Evolutionary conservation across 2,797 vertebrate genomes (phyloP).

Genomic region (Enteromius fasciolatus): DNA sequence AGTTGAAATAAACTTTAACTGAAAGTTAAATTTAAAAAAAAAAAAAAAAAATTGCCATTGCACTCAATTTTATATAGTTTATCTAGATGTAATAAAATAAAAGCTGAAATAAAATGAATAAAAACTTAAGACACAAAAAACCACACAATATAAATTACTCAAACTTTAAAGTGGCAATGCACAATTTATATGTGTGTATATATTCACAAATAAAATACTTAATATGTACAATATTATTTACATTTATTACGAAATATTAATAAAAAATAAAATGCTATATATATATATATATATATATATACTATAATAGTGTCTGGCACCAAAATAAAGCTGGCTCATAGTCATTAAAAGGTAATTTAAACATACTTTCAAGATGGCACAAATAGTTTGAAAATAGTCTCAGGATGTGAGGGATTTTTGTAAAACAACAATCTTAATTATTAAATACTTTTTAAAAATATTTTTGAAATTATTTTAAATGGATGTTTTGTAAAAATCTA

Average conservation of each 20-base stretch:
- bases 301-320: neutral
- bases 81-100: neutral
- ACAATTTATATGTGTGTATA: neutral
- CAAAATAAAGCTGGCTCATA: neutral
- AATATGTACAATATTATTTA: too few relatives aligned
- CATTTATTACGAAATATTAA: neutral
- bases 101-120: neutral
- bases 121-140: neutral
- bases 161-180: neutral
- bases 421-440: neutral
- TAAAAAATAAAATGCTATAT: too few relatives aligned
- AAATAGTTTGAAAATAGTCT: neutral
- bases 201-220: neutral
- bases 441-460: neutral
- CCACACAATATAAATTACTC: neutral
- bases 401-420: too few relatives aligned
- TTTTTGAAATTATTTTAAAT: neutral
- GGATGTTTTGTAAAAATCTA: neutral
- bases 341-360: neutral
- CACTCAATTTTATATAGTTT: neutral
- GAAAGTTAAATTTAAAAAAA: neutral
- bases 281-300: too few relatives aligned
- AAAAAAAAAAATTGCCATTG: neutral
- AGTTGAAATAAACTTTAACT: neutral
- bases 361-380: too few relatives aligned